These are phyloP conservation scores for Tribolium madens DNA, from an alignment of 1,140 invertebrate genomes.

Conservation along the genomic window DNA sequence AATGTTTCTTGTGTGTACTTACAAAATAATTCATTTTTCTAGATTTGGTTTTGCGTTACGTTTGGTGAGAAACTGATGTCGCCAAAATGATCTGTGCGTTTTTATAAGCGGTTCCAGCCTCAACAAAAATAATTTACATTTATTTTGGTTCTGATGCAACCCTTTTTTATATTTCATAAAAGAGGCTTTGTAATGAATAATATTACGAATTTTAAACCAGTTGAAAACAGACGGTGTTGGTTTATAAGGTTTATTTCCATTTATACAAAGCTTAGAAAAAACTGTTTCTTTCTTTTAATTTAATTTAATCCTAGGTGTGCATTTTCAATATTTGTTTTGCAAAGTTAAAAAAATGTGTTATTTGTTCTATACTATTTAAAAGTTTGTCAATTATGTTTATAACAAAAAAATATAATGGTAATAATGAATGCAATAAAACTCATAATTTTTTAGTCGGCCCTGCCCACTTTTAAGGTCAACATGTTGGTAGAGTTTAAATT, in stretches of 20 bases:
- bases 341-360: too few relatives aligned
- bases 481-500: slow-evolving; percentile 7
- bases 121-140: slow-evolving; percentile 5
- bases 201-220: not conserved
- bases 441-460: slow-evolving; percentile 8
- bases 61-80: slow-evolving; percentile 28
- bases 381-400: not conserved
- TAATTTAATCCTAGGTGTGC: too few relatives aligned
- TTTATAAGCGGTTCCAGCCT: slow-evolving; percentile 15
- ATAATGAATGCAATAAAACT: slow-evolving; percentile 18
- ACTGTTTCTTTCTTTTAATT: too few relatives aligned
- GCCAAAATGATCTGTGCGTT: not conserved
- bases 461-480: slow-evolving; percentile 34
- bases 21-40: slow-evolving; percentile 32
- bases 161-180: slow-evolving; percentile 1
- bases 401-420: not conserved
- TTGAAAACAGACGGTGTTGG: not conserved
- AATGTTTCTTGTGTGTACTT: slow-evolving; percentile 5
- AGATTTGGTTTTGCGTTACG: slow-evolving; percentile 8
- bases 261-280: not conserved
- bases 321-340: too few relatives aligned
- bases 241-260: not conserved
- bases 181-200: not conserved
- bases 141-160: slow-evolving; percentile 24
- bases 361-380: not conserved